Percentiles rank a stretch among this genome's conserved stretches.
These are phyloP conservation scores for Sycophila sp. DNA, from an alignment of 1,140 invertebrate species.

Conservation along the genomic window DNA sequence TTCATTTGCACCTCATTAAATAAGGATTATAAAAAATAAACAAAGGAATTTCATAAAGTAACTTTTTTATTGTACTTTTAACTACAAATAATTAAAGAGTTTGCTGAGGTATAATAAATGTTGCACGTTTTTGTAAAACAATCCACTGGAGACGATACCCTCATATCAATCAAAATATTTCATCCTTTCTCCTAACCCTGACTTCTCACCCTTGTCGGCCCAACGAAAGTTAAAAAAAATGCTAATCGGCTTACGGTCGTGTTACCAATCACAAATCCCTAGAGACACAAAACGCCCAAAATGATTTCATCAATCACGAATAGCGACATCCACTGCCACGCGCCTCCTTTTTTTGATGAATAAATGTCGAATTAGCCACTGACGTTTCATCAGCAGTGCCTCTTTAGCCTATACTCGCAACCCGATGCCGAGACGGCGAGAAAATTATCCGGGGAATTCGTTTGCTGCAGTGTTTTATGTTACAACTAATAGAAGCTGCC, in stretches of 20 bases:
- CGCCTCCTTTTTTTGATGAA: slow-evolving; percentile 2
- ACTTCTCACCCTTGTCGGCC: no score
- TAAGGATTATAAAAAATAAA: no score
- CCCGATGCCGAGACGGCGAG: neutral
- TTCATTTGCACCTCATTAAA: no score
- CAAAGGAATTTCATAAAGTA: no score
- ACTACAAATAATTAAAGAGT: no score
- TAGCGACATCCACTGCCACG: neutral
- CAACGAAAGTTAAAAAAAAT: slow-evolving; percentile 17
- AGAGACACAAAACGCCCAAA: neutral
- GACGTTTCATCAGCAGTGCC: slow-evolving; percentile 4
- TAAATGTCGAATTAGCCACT: slow-evolving; percentile 29
- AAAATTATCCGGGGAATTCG: neutral
- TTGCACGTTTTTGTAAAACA: neutral
- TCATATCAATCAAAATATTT: no score
- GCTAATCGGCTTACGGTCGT: slow-evolving; percentile 25
- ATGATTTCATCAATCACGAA: slow-evolving; percentile 39
- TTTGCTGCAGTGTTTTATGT: no score
- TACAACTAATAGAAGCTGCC: no score
- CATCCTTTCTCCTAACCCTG: no score
- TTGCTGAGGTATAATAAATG: no score
- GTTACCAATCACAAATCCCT: slow-evolving; percentile 9
- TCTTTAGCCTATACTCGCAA: neutral
- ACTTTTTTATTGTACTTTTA: no score
- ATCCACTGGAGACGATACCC: no score